Conservation (phyloP, 2,888 invertebrate genomes). For the Fragum sueziense region DNA sequence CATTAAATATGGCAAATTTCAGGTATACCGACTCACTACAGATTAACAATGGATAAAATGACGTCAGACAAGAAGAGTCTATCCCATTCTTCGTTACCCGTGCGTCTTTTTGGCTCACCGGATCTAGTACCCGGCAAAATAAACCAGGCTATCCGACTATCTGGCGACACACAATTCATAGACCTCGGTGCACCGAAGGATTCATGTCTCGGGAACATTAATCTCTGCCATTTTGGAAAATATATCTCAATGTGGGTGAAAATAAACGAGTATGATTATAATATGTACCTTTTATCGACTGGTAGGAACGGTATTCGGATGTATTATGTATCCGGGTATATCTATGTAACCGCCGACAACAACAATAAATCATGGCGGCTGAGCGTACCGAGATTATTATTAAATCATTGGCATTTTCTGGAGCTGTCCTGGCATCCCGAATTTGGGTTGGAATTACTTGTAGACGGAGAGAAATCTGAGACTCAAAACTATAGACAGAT, state of each 20-base stretch:
- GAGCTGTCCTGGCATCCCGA: slow-evolving; percentile 79
- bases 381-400: slow-evolving; percentile 58
- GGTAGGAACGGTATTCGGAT: slow-evolving; percentile 75
- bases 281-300: slow-evolving; percentile 77
- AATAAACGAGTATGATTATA: slow-evolving; percentile 71
- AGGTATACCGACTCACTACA: slow-evolving; percentile 72
- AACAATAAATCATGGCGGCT: slow-evolving; percentile 66
- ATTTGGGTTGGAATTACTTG: slow-evolving; percentile 70
- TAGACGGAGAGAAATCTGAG: slow-evolving; percentile 69
- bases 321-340: slow-evolving; percentile 71
- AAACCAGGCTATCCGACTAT: slow-evolving; percentile 73
- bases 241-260: slow-evolving; percentile 78
- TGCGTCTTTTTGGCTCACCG: slow-evolving; percentile 66
- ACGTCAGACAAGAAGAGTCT: slow-evolving; percentile 61
- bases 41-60: slow-evolving; percentile 72
- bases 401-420: slow-evolving; percentile 77
- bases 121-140: slow-evolving; percentile 71
- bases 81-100: slow-evolving; percentile 58
- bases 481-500: slow-evolving; percentile 37
- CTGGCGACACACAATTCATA: slow-evolving; percentile 75
- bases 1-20: too few species aligned
- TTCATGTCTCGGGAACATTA: slow-evolving; percentile 78
- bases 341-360: slow-evolving; percentile 66
- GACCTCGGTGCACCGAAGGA: slow-evolving; percentile 73
- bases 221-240: slow-evolving; percentile 74